phyloP scores from a whole-genome alignment of 1,140 invertebrate genomes.

The Tetranychus cinnabarinus region DNA sequence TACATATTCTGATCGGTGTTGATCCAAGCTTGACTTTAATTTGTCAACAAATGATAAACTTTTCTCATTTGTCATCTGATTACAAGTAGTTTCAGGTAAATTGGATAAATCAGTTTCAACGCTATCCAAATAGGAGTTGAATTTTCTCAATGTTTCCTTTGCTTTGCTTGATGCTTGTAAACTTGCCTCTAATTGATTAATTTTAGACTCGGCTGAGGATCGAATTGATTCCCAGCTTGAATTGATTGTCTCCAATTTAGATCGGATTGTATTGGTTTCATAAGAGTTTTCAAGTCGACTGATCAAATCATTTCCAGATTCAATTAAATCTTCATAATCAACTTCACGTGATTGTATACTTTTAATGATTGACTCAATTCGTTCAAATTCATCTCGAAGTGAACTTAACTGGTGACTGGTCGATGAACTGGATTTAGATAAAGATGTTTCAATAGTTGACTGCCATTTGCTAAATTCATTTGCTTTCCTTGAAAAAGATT shows the following conservation, averaged over 20 bases:
- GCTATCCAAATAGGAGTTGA: neutral
- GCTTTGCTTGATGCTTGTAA: neutral
- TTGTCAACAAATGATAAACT: neutral
- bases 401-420: neutral
- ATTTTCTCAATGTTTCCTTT: neutral
- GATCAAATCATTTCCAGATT: neutral
- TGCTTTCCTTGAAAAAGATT: neutral
- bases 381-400: neutral
- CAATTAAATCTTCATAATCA: neutral
- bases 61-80: neutral
- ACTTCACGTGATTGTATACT: neutral
- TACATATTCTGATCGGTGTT: neutral
- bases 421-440: neutral
- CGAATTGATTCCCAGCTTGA: neutral
- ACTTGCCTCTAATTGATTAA: neutral
- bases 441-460: neutral
- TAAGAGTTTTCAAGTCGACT: neutral
- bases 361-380: neutral
- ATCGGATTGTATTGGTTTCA: neutral
- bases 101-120: neutral
- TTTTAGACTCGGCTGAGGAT: neutral
- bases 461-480: neutral
- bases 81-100: neutral
- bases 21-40: neutral
- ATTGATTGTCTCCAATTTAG: neutral